Conservation (phyloP, 2,888 invertebrate genomes). For the Xanthorhoe designata region DNA sequence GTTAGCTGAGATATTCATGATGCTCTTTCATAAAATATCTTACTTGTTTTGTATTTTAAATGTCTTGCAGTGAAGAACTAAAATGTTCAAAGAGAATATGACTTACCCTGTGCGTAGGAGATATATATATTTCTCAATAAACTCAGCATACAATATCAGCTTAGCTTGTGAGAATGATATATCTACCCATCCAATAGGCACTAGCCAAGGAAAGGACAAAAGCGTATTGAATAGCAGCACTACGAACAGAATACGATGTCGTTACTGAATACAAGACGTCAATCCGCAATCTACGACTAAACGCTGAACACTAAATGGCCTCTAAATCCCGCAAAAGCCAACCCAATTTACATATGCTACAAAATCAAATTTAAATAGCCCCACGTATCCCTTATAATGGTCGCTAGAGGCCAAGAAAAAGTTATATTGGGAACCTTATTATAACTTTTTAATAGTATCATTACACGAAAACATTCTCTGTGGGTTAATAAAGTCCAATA, state of each 20-base stretch:
- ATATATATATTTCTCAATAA: no score
- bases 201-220: constrained; percentile 5
- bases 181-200: background rate
- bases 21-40: background rate
- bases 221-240: constrained; percentile 36
- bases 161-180: constrained; percentile 14
- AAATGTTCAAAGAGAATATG: background rate
- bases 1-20: constrained; percentile 3
- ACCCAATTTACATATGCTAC: constrained; percentile 23
- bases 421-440: constrained; percentile 20
- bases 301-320: constrained; percentile 47
- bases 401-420: constrained; percentile 11
- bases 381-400: background rate
- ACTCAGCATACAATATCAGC: background rate
- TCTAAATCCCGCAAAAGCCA: constrained; percentile 38
- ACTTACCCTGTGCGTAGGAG: background rate
- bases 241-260: constrained; percentile 44
- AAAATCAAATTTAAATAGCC: background rate
- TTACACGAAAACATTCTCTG: constrained; percentile 27
- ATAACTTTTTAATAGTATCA: constrained; percentile 33
- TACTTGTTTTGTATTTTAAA: background rate
- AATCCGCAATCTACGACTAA: constrained; percentile 51
- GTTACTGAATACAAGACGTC: constrained; percentile 46
- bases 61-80: background rate
- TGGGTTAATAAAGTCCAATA: constrained; percentile 33